Evolutionary conservation across 2,113 vertebrate species (phyloP), one percentile per base, ranked within the genome.

Genomic region (Gadus macrocephalus): DNA sequence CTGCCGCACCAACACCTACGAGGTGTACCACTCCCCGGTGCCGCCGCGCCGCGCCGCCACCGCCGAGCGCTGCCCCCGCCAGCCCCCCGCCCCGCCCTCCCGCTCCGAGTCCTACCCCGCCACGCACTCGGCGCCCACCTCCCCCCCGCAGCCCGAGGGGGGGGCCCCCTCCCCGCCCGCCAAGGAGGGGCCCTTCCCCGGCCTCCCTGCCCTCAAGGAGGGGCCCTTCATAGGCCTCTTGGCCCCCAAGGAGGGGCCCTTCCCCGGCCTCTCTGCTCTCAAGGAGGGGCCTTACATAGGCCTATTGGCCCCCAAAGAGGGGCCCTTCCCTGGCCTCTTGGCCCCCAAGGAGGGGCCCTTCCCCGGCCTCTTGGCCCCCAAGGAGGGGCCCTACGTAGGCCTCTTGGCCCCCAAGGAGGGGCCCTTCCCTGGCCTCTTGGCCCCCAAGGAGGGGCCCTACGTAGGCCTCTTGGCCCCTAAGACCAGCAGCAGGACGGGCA

Each of bases 1-100:
- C 9, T 97, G 96, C 55, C 92, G 95, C 53, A 94, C 94, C 68
- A 93, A 95, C 79, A 95, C 93, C 77, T 93, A 95, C 9, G 95
- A 97, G 42, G 93, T 94, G 8, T 94, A 94, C 83, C 93, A 93
- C 74, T 96, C 94, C 0, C 95, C 95, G 0, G 92, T 92, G 3
- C 89, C 93, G 73, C 81, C 91, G 0, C 91, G 92, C 62, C 92
- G 91, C 76, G 90, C 90, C 62, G 90, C 91, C 61, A 91, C 91
- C 79, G 91, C 88, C 0, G 91, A 90, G 80, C 79, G 78, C 63
- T 91, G 90, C 81, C 76, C 86, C 77, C 76, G 86, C 77, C 89
- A 88, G 73, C 81, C 88, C 5, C 88, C 91, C 0, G 77, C 88
- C 0, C 89, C 90, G 0, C 86, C 87, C 66, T 8, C 87, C 69